Evolutionary conservation across 2,113 vertebrate species (phyloP).

Genomic region (Formicarius rufipectus): DNA sequence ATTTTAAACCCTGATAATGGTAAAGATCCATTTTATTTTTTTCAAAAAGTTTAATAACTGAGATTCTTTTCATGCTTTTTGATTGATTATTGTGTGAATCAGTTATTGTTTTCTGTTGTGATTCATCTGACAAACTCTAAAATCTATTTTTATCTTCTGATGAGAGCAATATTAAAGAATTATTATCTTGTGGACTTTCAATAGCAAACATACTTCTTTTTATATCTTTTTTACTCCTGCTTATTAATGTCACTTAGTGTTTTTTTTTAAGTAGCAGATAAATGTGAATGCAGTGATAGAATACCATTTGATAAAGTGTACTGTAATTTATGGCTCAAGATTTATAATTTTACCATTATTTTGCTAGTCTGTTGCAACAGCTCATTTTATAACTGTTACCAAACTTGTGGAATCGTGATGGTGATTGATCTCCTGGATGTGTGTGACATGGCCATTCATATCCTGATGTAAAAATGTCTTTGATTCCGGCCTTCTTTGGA

Average conservation of each 20-base stretch:
- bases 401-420: neutral
- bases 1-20: neutral
- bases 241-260: neutral
- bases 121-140: constrained; percentile 59
- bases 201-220: constrained; percentile 12
- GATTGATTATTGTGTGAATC: constrained; percentile 63
- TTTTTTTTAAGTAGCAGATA: neutral
- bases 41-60: constrained; percentile 34
- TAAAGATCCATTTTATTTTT: constrained; percentile 21
- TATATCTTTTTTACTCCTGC: neutral
- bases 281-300: neutral
- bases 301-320: neutral
- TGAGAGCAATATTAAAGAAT: constrained; percentile 36
- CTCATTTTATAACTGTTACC: neutral
- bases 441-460: neutral
- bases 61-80: constrained; percentile 44
- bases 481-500: constrained; percentile 3
- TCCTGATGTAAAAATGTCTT: neutral
- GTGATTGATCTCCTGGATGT: neutral
- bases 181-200: constrained; percentile 1
- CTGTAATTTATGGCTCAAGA: neutral
- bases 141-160: constrained; percentile 16
- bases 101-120: constrained; percentile 54
- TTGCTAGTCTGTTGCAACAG: neutral
- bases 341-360: neutral